Evolutionary conservation across 2,888 invertebrate genomes (phyloP), one percentile per base, ranked within the genome.

Genomic region (Endotricha flammealis): DNA sequence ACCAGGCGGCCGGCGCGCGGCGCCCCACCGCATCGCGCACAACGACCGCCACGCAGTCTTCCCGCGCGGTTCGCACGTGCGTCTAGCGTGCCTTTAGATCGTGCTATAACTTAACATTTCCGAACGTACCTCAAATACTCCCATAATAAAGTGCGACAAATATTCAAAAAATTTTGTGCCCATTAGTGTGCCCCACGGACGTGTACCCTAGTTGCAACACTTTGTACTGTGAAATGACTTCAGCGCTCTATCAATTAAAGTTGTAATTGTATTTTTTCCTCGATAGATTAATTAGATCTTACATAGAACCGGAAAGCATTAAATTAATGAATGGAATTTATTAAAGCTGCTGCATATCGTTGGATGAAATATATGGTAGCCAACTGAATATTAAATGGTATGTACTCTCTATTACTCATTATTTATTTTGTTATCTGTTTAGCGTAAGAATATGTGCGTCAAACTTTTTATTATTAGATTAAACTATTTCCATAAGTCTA

Each of bases 1-100:
- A 30, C 37, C 41, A 50, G 50, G 53, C 49, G 53, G 57, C 59
- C 35, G 40, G 14, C 42, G 46, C 46, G 42, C 53, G 62, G 64
- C 68, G 58, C 77, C 69, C 75, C 75, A 50, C 72, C 64, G 71
- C 69, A 59, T 60, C 68, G 62, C 65, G 64, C 67, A 61, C 64
- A 59, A 53, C 70, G 57, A 75, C 64, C 83, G 85, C 85, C 85
- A 86, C 85, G 85, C 85, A 86, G 85, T 86, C 85, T 86, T 86
- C 81, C 81, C 85, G 85, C 85, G 85, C 82, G 78, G 65, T 48
- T 66, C 79, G 76, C 83, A 83, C 85, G 83, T 85, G 85, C 72
- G 69, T 71, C 77, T 71, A 72, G 76, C 74, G 79, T 79, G 70
- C 70, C 57, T 60, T 60, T 45, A 60, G 63, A 64, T 53, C 57